These are phyloP conservation scores for Danio tinwini DNA, from an alignment of 2,797 vertebrate genomes.

Conservation along the genomic window DNA sequence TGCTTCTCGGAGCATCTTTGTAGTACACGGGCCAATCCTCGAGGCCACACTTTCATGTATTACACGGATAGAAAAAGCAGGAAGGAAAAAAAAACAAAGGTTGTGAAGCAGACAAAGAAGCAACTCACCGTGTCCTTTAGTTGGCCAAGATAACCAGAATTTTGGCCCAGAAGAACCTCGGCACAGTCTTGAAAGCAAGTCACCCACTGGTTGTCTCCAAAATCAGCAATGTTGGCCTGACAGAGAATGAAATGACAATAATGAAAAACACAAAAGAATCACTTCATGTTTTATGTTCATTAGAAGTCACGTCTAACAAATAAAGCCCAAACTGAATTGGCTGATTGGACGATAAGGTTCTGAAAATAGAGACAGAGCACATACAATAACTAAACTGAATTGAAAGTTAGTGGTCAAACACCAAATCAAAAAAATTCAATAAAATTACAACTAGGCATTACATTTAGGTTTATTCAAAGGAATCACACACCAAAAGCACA, in stretches of 20 bases:
- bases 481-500: too few species aligned
- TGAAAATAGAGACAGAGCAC: constrained; percentile 17
- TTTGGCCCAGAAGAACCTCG: constrained; percentile 93
- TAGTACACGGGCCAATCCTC: constrained; percentile 45
- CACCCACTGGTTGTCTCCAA: constrained; percentile 95
- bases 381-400: constrained; percentile 43
- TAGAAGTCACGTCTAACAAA: not conserved
- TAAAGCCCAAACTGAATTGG: not conserved
- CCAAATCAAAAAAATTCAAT: too few species aligned
- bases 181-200: constrained; percentile 96
- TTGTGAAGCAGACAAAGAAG: constrained; percentile 5
- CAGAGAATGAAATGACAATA: constrained; percentile 24
- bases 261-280: constrained; percentile 9
- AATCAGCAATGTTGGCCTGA: constrained; percentile 93
- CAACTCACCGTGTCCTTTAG: constrained; percentile 89
- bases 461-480: too few species aligned
- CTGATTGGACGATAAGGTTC: not conserved
- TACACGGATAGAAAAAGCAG: not conserved
- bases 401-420: constrained; percentile 61
- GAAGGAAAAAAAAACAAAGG: not conserved
- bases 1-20: constrained; percentile 24
- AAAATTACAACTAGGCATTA: too few species aligned
- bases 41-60: constrained; percentile 58
- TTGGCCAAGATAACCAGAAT: constrained; percentile 88
- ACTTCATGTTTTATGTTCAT: not conserved